Evolutionary conservation across 2,888 invertebrate genomes (phyloP), one percentile per base, ranked within the genome.

Genomic region (Buathra laborator): DNA sequence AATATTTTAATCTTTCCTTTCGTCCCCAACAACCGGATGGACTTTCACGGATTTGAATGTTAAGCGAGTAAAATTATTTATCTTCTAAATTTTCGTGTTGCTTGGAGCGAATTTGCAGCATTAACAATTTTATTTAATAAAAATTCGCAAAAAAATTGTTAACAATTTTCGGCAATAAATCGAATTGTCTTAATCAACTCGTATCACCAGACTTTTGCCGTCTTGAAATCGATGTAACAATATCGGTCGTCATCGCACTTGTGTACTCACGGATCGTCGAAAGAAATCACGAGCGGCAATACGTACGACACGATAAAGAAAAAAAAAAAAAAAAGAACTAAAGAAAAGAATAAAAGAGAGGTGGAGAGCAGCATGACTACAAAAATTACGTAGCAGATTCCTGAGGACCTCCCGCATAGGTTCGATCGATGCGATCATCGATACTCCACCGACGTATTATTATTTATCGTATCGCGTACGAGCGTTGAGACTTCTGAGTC

Each of bases 341-440:
- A 19, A 51, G n/a, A 62, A 81, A 67, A 51, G 74, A 56, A 56
- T 29, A 70, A 85, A 75, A 51, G 68, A 76, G 75, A 68, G 70
- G 83, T 75, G 48, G 59, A 84, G 77, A 72, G 67, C 44, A 86
- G 88, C 87, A 88, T 89, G 90, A 90, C 88, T 91, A 87, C 90
- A 91, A 93, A 92, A 92, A 91, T 93, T 93, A 92, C 93, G 90
- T 89, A 87, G 92, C 93, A 89, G 89, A 93, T 93, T 92, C 92
- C 91, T 90, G 79, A 71, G 89, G 93, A 92, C 93, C 93, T 93
- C 93, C 92, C 93, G 92, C 91, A 86, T 79, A 89, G 85, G 29
- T n/a, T 37, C 85, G 85, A 85, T 85, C 85, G 72, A 79, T 82
- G 71, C 71, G 85, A 82, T 85, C 79, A 85, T 85, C 84, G 82